These are phyloP conservation scores for Caenorhabditis afra DNA, from an alignment of 2,888 invertebrate genomes.

Conservation along the genomic window DNA sequence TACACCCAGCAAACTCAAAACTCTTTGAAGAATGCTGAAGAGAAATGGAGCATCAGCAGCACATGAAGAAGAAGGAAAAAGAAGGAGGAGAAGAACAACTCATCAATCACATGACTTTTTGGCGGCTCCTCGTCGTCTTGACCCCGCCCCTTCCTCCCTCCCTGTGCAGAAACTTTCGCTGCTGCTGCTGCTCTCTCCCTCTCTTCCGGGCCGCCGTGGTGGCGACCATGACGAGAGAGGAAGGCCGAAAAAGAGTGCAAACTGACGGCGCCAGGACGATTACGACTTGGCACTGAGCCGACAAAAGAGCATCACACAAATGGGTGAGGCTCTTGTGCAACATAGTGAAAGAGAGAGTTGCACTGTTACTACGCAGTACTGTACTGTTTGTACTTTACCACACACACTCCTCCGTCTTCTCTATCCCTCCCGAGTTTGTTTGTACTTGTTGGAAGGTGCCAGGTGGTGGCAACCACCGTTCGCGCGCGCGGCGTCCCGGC, in stretches of 20 bases:
- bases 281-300: background rate
- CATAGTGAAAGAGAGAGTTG: slow-evolving; percentile 20
- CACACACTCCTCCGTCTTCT: slow-evolving; percentile 26
- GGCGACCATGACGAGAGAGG: slow-evolving; percentile 32
- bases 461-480: slow-evolving; percentile 58
- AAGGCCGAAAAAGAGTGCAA: slow-evolving; percentile 13
- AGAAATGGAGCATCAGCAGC: slow-evolving; percentile 22
- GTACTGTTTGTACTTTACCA: slow-evolving; percentile 51
- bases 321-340: slow-evolving; percentile 17
- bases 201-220: slow-evolving; percentile 45
- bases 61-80: slow-evolving; percentile 25
- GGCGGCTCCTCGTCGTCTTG: slow-evolving; percentile 29
- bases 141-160: slow-evolving; percentile 17
- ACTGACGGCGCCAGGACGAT: background rate
- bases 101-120: slow-evolving; percentile 58
- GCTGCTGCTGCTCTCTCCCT: slow-evolving; percentile 12
- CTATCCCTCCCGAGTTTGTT: slow-evolving; percentile 48
- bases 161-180: slow-evolving; percentile 36
- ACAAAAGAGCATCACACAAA: slow-evolving; percentile 43
- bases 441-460: slow-evolving; percentile 60
- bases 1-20: slow-evolving; percentile 38
- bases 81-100: slow-evolving; percentile 53
- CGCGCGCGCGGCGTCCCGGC: slow-evolving; percentile 41
- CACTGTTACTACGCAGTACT: slow-evolving; percentile 45
- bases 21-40: slow-evolving; percentile 37